Conservation (phyloP, 2,797 vertebrate species). For the Anabacerthia variegaticeps region DNA sequence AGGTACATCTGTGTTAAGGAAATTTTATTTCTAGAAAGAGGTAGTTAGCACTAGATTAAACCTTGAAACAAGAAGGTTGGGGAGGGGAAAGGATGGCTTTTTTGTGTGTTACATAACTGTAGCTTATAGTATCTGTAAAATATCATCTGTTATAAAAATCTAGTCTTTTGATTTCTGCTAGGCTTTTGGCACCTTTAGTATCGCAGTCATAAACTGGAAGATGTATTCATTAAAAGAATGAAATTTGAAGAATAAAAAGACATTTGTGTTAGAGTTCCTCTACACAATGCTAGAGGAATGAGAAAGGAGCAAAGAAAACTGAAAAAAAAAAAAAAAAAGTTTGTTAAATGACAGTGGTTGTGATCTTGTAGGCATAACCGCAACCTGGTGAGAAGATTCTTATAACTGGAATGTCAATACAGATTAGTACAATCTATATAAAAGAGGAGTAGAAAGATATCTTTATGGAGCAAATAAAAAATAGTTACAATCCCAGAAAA, state of each 20-base stretch:
- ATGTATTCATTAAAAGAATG: not conserved
- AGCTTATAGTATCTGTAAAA: not conserved
- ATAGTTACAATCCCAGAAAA: not conserved
- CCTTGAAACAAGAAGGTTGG: not conserved
- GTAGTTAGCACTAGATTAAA: not conserved
- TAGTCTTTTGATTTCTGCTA: not conserved
- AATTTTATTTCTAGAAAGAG: not conserved
- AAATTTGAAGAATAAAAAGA: not conserved
- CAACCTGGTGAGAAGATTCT: conserved; percentile 10
- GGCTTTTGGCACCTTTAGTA: not conserved
- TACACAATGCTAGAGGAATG: not conserved
- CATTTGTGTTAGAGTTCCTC: not conserved
- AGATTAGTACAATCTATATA: conserved; percentile 10
- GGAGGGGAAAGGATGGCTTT: not conserved
- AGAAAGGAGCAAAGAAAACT: not conserved
- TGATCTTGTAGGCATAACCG: not conserved
- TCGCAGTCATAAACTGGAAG: not conserved
- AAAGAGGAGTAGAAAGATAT: not conserved
- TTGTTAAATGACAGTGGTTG: not conserved
- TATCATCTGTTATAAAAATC: not conserved
- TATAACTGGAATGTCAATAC: not conserved
- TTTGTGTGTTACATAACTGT: not conserved
- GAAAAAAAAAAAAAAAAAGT: not conserved
- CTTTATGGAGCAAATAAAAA: not conserved
- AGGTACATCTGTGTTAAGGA: not conserved